phyloP scores from a whole-genome alignment of 2,888 invertebrate species.

The Phyllotreta striolata region DNA sequence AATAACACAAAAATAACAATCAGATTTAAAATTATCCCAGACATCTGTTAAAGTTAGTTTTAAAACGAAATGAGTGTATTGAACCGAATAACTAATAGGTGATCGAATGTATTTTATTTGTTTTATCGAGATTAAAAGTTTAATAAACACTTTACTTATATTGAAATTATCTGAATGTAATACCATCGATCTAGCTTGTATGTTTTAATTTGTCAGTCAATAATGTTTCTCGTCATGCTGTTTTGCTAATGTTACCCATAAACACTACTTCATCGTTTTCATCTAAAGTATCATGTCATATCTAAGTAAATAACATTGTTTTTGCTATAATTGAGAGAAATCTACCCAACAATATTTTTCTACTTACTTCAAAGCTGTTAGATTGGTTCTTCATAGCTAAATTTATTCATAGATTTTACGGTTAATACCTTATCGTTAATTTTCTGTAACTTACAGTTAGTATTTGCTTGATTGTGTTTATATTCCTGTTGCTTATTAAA shows the following conservation, averaged over 20 bases:
- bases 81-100: constrained; percentile 36
- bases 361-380: not conserved
- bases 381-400: constrained; percentile 3
- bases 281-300: no score
- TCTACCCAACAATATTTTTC: not conserved
- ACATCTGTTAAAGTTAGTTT: constrained; percentile 37
- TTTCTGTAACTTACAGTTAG: constrained; percentile 1
- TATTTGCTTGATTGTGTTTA: constrained; percentile 10
- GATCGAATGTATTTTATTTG: constrained; percentile 16
- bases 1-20: constrained; percentile 40
- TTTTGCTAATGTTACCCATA: no score
- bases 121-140: constrained; percentile 11
- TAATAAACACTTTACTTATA: not conserved
- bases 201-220: no score
- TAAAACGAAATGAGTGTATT: constrained; percentile 37
- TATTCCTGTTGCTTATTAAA: constrained; percentile 10
- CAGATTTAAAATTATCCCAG: constrained; percentile 39
- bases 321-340: constrained; percentile 1
- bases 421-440: constrained; percentile 13
- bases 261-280: no score
- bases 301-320: no score
- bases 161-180: not conserved
- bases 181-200: no score
- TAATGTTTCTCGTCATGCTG: no score
- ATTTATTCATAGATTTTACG: constrained; percentile 16